Evolutionary conservation across 2,888 invertebrate species (phyloP).

Genomic region (Hydroisotoma schaefferi): DNA sequence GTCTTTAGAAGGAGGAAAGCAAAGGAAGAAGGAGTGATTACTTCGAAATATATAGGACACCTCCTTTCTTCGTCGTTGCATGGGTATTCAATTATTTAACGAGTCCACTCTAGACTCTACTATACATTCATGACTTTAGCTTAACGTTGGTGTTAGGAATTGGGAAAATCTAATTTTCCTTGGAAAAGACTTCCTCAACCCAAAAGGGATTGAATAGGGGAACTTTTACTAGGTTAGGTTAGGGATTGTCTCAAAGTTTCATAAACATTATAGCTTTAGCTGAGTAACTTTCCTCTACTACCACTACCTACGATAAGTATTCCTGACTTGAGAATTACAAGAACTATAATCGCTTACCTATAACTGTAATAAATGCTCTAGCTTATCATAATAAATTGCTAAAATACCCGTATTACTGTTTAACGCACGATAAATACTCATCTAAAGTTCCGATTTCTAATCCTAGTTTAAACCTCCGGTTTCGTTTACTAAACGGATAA

Average conservation of each 20-base stretch:
- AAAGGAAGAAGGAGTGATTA: no score
- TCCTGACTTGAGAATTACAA: no score
- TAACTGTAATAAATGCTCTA: no score
- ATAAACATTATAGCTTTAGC: background rate
- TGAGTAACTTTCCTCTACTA: no score
- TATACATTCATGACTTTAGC: background rate
- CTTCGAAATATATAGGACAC: no score
- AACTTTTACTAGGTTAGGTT: no score
- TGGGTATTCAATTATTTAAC: conserved; percentile 16
- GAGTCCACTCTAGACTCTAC: background rate
- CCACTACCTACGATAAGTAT: no score
- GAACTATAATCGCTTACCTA: no score
- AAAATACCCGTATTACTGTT: no score
- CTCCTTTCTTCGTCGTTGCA: conserved; percentile 10
- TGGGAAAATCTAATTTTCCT: conserved; percentile 1
- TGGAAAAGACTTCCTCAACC: conserved; percentile 1
- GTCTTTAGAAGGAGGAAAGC: no score
- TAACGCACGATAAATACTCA: no score
- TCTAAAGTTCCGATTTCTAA: background rate
- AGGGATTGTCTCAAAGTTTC: background rate
- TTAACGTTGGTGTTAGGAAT: background rate
- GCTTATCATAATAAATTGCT: no score
- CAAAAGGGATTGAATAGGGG: background rate
- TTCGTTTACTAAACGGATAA: background rate
- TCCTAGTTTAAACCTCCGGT: conserved; percentile 1